A percentile compares a stretch with the other conserved stretches of the same genome.
These are phyloP conservation scores for Temnothorax curvispinosus DNA, from an alignment of 1,140 invertebrate species.

Conservation along the genomic window DNA sequence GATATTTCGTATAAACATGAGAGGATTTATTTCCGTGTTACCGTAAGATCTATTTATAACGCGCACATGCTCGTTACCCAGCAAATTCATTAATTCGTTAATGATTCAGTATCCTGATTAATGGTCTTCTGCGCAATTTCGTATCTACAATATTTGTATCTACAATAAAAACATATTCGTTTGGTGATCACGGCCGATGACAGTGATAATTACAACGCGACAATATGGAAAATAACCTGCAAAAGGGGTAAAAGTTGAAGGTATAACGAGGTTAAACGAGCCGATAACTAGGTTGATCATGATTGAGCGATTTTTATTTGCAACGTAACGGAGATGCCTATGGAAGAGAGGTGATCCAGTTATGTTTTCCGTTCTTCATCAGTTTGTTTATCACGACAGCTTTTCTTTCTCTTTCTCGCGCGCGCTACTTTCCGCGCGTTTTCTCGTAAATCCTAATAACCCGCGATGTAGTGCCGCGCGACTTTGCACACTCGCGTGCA, in stretches of 20 bases:
- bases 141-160: not conserved
- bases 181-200: not conserved
- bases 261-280: not conserved
- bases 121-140: conserved; percentile 33
- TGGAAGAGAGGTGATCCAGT: conserved; percentile 9
- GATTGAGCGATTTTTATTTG: conserved; percentile 7
- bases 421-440: conserved; percentile 10
- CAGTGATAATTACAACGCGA: not conserved
- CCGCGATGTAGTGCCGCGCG: not conserved
- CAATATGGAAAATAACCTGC: not conserved
- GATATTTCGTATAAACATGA: not conserved
- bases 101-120: conserved; percentile 55
- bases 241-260: not conserved
- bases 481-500: conserved; percentile 23
- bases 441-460: conserved; percentile 45
- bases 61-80: not conserved
- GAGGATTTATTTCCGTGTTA: not conserved
- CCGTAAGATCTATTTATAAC: conserved; percentile 8
- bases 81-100: not conserved
- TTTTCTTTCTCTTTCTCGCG: not conserved
- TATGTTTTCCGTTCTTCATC: conserved; percentile 1
- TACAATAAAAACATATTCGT: not conserved
- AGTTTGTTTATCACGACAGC: conserved; percentile 22
- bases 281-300: not conserved
- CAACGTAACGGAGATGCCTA: not conserved